Percentiles rank a stretch among this genome's conserved stretches.
phyloP scores from a whole-genome alignment of 2,797 vertebrate genomes.

The Sciurus carolinensis region DNA sequence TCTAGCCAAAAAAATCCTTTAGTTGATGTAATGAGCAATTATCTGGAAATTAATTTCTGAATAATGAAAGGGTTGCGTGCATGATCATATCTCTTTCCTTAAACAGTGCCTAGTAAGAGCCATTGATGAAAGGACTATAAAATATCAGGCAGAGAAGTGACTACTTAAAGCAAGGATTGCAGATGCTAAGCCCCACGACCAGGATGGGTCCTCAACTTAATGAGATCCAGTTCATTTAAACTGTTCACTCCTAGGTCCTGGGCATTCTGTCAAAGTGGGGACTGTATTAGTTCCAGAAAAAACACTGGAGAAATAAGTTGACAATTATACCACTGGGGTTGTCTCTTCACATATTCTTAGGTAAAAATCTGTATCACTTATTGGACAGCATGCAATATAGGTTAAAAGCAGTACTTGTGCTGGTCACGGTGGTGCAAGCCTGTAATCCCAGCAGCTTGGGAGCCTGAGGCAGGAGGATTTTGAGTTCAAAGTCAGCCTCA shows the following conservation, averaged over 20 bases:
- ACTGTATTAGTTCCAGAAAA: neutral
- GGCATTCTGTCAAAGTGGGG: neutral
- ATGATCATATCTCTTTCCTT: neutral
- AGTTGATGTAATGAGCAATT: slow-evolving; percentile 14
- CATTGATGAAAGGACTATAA: neutral
- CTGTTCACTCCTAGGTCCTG: neutral
- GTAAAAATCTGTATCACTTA: neutral
- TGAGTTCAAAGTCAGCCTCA: no score
- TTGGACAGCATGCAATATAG: neutral
- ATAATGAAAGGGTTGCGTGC: neutral
- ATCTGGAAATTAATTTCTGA: neutral
- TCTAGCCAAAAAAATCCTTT: neutral
- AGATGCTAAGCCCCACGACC: neutral
- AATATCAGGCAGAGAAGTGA: neutral
- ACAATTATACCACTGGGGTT: neutral
- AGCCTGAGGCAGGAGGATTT: no score
- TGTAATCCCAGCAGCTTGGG: no score
- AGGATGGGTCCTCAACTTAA: no score
- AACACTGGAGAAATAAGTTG: neutral
- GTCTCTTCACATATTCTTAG: neutral
- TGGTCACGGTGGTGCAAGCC: no score
- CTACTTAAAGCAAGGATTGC: neutral
- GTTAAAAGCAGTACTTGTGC: neutral
- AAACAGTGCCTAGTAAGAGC: neutral
- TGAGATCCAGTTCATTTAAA: neutral